Percentiles rank a stretch among this genome's conserved stretches.
These are phyloP conservation scores for Diaphora mendica DNA, from an alignment of 2,888 invertebrate genomes.

Conservation along the genomic window DNA sequence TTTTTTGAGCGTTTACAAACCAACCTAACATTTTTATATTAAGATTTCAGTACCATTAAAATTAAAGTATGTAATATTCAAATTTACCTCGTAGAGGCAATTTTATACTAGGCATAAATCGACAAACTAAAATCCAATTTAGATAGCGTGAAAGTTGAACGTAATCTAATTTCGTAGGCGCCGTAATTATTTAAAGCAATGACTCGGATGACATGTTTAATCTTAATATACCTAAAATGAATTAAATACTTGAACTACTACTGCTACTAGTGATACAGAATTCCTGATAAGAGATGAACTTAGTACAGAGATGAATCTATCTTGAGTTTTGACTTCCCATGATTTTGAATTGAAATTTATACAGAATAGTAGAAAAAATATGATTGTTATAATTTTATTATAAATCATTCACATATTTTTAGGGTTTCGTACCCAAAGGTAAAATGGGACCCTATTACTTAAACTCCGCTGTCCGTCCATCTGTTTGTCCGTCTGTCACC, in stretches of 20 bases:
- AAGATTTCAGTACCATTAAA: background rate
- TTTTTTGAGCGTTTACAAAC: too few relatives aligned
- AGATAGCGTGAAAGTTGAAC: slow-evolving; percentile 43
- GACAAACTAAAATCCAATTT: slow-evolving; percentile 19
- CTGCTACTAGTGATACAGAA: background rate
- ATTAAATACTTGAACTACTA: slow-evolving; percentile 22
- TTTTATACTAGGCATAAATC: slow-evolving; percentile 19
- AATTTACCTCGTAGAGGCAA: slow-evolving; percentile 15
- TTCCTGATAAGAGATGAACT: background rate
- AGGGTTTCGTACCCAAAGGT: too few relatives aligned
- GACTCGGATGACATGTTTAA: slow-evolving; percentile 42
- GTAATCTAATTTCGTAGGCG: slow-evolving; percentile 52
- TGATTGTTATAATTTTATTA: too few relatives aligned
- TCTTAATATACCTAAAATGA: slow-evolving; percentile 33
- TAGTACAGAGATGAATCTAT: background rate
- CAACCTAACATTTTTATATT: background rate
- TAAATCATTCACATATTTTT: too few relatives aligned
- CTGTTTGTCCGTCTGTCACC: too few relatives aligned
- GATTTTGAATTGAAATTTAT: background rate
- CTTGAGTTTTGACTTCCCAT: background rate
- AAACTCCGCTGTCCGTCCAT: too few relatives aligned
- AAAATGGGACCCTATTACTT: too few relatives aligned
- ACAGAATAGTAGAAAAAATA: too few relatives aligned
- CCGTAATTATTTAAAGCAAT: slow-evolving; percentile 51
- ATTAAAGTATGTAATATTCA: background rate